Percentiles rank a stretch among this genome's conserved stretches.
phyloP scores from a whole-genome alignment of 2,113 vertebrate genomes.

The Nyctibius bracteatus region DNA sequence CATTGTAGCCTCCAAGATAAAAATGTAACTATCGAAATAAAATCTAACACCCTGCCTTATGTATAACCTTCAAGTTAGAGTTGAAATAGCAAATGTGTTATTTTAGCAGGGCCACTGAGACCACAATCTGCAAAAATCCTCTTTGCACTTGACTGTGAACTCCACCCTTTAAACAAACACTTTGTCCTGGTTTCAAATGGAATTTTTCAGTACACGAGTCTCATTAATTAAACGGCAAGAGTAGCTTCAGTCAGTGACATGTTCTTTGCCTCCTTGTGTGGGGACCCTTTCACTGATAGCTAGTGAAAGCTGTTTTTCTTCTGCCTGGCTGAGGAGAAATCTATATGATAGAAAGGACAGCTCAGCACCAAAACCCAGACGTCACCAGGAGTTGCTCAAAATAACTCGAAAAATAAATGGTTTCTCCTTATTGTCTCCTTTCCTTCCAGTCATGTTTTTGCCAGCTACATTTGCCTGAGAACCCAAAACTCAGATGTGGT shows the following conservation, averaged over 20 bases:
- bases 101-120: not conserved
- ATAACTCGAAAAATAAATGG: not conserved
- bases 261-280: not conserved
- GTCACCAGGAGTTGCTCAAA: not conserved
- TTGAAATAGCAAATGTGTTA: not conserved
- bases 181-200: conserved; percentile 5
- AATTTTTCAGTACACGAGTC: not conserved
- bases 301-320: not conserved
- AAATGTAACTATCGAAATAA: not conserved
- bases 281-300: not conserved
- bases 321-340: not conserved
- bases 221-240: not conserved
- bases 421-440: not conserved
- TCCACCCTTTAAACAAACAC: not conserved
- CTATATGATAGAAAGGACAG: not conserved
- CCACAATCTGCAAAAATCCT: not conserved
- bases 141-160: not conserved
- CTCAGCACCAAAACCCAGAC: not conserved
- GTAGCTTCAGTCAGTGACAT: not conserved
- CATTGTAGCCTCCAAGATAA: not conserved
- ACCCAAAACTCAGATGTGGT: not conserved
- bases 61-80: not conserved
- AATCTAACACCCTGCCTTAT: not conserved
- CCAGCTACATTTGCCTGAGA: not conserved
- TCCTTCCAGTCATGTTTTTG: not conserved